Percentiles rank a stretch among this genome's conserved stretches.
These are phyloP conservation scores for Bradypodion pumilum DNA, from an alignment of 2,797 vertebrate genomes.

Conservation along the genomic window DNA sequence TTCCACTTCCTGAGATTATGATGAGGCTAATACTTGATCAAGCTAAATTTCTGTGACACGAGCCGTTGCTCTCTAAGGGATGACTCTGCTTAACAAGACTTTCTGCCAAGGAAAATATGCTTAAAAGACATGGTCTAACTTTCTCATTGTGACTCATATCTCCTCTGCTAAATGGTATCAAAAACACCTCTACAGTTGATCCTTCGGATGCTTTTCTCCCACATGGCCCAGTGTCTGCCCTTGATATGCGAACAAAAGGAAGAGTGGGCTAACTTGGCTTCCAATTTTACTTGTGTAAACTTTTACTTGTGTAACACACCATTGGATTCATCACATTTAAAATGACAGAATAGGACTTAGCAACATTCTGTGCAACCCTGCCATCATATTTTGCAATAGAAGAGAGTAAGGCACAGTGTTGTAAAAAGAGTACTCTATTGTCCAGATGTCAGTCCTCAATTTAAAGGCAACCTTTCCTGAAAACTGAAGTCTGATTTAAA, in stretches of 20 bases:
- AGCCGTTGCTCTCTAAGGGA: not conserved
- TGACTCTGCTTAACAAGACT: not conserved
- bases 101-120: not conserved
- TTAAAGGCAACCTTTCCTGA: not conserved
- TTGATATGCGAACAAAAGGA: not conserved
- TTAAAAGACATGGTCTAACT: not conserved
- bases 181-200: not conserved
- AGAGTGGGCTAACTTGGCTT: not conserved
- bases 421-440: not conserved
- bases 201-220: not conserved
- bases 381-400: too few relatives aligned
- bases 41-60: rapidly evolving
- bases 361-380: not conserved
- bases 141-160: not conserved
- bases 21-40: not conserved
- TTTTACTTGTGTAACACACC: too few relatives aligned
- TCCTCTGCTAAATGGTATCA: not conserved
- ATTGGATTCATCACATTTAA: not conserved
- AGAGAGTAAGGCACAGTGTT: too few relatives aligned
- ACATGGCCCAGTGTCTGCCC: not conserved
- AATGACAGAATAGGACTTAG: not conserved
- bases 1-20: not conserved
- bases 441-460: not conserved
- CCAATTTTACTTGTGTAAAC: not conserved
- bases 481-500: not conserved